A percentile compares a stretch with the other conserved stretches of the same genome.
phyloP scores from a whole-genome alignment of 2,888 invertebrate species.

The Podotricha telesiphe region DNA sequence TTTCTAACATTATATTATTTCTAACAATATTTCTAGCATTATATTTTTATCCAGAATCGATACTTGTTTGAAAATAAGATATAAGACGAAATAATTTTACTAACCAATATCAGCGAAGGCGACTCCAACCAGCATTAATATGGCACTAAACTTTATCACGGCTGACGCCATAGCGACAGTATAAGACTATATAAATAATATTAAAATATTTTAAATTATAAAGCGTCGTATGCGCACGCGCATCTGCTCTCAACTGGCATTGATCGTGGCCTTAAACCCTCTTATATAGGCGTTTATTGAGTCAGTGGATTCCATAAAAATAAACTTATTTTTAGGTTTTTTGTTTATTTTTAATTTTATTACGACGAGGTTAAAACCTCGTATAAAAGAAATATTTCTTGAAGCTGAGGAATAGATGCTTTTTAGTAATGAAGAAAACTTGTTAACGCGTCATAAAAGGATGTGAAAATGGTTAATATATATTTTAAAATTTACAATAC shows the following conservation, averaged over 20 bases:
- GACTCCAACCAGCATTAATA: slow-evolving; percentile 68
- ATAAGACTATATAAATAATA: slow-evolving; percentile 51
- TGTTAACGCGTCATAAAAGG: not conserved
- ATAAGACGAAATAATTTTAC: slow-evolving; percentile 49
- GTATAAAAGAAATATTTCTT: too few species aligned
- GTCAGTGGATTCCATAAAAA: slow-evolving; percentile 50
- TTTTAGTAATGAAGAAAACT: not conserved
- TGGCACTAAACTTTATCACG: slow-evolving; percentile 77
- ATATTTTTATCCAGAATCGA: too few species aligned
- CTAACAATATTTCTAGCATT: too few species aligned
- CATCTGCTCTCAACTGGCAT: slow-evolving; percentile 67
- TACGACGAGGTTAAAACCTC: not conserved
- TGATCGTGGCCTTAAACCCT: slow-evolving; percentile 66
- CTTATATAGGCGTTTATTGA: slow-evolving; percentile 68
- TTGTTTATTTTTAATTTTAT: slow-evolving; percentile 37
- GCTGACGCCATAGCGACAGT: slow-evolving; percentile 69
- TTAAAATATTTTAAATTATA: slow-evolving; percentile 52
- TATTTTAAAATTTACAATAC: too few species aligned
- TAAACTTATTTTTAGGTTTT: slow-evolving; percentile 42
- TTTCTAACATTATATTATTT: too few species aligned
- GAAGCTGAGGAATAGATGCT: not conserved
- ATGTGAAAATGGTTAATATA: too few species aligned
- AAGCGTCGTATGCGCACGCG: slow-evolving; percentile 60
- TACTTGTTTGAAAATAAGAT: not conserved
- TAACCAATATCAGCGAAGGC: slow-evolving; percentile 72